These are phyloP conservation scores for Cephus pygmeus DNA, from an alignment of 2,888 invertebrate species.

Conservation along the genomic window DNA sequence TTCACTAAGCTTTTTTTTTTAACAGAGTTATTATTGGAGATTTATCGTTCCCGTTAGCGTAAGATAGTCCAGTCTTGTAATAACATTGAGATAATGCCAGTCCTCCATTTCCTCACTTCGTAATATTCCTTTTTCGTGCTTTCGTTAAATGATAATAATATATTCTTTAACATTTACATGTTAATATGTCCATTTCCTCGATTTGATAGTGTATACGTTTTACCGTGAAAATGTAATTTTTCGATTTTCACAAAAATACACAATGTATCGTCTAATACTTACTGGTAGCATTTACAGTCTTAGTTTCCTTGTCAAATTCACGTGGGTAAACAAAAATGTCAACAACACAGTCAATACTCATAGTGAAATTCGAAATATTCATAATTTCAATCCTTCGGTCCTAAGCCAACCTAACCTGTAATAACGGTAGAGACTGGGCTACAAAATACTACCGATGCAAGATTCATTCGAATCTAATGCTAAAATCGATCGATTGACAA, in stretches of 20 bases:
- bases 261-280: neutral
- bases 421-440: neutral
- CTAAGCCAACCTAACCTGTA: neutral
- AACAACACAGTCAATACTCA: too few relatives aligned
- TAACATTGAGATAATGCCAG: neutral
- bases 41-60: neutral
- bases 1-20: neutral
- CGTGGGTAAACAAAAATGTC: neutral
- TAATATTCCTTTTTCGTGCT: neutral
- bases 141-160: neutral
- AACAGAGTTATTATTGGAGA: neutral
- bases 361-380: neutral
- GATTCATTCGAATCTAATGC: too few relatives aligned
- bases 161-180: too few relatives aligned
- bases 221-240: neutral
- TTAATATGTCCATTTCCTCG: too few relatives aligned
- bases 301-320: neutral
- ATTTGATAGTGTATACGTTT: too few relatives aligned
- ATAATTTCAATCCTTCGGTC: neutral
- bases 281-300: neutral
- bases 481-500: too few relatives aligned
- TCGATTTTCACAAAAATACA: neutral
- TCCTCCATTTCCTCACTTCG: neutral
- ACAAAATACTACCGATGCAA: neutral
- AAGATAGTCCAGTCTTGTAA: neutral